Evolutionary conservation across 2,797 vertebrate genomes (phyloP).

Genomic region (Phylloscopus collybita): DNA sequence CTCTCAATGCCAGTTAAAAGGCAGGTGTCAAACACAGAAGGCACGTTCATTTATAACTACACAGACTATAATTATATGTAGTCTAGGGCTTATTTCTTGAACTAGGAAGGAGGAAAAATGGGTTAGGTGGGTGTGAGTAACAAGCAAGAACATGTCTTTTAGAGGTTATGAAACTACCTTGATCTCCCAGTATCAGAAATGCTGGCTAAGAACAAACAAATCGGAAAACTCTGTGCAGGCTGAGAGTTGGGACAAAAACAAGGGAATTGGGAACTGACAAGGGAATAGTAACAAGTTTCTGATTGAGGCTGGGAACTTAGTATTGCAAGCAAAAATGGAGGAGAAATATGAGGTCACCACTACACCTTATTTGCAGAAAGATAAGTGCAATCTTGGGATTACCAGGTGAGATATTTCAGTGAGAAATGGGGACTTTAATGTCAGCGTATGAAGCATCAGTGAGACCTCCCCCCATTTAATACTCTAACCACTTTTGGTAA

Average conservation of each 20-base stretch:
- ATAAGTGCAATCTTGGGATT: background rate
- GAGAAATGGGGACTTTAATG: background rate
- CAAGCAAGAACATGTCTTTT: conserved; percentile 35
- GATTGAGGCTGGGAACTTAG: background rate
- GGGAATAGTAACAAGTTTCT: conserved; percentile 42
- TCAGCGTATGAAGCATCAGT: background rate
- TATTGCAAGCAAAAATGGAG: background rate
- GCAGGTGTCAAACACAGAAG: conserved; percentile 56
- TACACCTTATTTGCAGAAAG: background rate
- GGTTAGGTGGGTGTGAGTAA: conserved; percentile 61
- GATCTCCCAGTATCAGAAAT: conserved; percentile 3
- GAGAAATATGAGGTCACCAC: background rate
- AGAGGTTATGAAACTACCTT: conserved; percentile 52
- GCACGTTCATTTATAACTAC: conserved; percentile 58
- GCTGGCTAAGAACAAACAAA: conserved; percentile 28
- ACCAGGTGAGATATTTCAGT: background rate
- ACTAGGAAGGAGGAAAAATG: conserved; percentile 45
- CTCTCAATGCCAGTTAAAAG: conserved; percentile 38
- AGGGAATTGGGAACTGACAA: background rate
- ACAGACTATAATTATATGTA: conserved; percentile 59
- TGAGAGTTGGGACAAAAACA: conserved; percentile 4
- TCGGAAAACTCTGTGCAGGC: background rate
- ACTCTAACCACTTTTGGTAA: background rate
- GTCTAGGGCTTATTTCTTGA: conserved; percentile 59
- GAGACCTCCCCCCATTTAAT: conserved; percentile 8